These are phyloP conservation scores for Bujurquina vittata DNA, from an alignment of 2,113 vertebrate species.

Conservation along the genomic window DNA sequence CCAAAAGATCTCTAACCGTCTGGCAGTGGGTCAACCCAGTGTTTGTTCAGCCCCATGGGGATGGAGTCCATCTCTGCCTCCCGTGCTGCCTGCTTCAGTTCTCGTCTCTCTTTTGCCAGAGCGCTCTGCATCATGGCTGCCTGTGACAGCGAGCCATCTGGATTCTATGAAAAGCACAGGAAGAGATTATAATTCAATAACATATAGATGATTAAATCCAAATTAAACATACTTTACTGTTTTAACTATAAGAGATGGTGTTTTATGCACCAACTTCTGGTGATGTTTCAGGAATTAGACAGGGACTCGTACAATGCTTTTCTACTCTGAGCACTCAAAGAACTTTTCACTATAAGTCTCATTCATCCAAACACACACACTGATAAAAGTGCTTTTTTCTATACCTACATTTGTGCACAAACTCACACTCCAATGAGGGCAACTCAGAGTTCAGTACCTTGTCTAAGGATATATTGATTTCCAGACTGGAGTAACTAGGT, in stretches of 20 bases:
- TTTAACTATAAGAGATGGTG: not conserved
- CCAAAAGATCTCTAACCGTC: constrained; percentile 83
- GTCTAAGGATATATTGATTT: too few relatives aligned
- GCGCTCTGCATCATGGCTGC: constrained; percentile 99
- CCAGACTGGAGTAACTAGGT: too few relatives aligned
- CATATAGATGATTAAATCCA: not conserved
- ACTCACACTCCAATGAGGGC: too few relatives aligned
- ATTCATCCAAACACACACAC: too few relatives aligned
- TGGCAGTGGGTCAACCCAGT: constrained; percentile 98
- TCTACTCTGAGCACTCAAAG: too few relatives aligned
- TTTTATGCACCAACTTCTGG: not conserved
- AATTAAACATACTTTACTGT: not conserved
- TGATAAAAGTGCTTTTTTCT: too few relatives aligned
- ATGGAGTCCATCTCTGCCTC: constrained; percentile 99
- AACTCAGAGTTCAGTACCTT: too few relatives aligned
- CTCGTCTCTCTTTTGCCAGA: constrained; percentile 93
- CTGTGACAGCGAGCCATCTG: constrained; percentile 96
- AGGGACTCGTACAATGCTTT: too few relatives aligned
- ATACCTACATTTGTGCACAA: too few relatives aligned
- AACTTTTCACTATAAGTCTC: too few relatives aligned
- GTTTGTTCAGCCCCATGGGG: constrained; percentile 98
- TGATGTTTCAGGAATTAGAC: not conserved
- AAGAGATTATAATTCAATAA: not conserved
- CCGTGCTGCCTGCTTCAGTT: constrained; percentile 95
- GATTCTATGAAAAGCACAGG: constrained; percentile 84